Evolutionary conservation across 2,797 vertebrate species (phyloP).

Genomic region (Brotula barbata): DNA sequence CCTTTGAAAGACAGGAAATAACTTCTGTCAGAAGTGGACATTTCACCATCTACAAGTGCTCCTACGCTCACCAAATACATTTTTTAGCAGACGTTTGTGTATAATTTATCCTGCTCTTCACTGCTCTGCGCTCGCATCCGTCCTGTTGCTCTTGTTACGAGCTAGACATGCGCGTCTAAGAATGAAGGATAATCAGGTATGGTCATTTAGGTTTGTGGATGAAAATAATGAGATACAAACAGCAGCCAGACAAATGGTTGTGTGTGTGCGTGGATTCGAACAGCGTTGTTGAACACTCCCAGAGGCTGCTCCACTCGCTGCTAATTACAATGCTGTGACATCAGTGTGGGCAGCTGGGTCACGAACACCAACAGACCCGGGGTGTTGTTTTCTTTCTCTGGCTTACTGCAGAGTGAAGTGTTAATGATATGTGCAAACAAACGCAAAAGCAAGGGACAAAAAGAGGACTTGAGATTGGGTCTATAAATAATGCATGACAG

Average conservation of each 20-base stretch:
- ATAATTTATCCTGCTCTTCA: constrained; percentile 5
- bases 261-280: constrained; percentile 47
- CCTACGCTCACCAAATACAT: constrained; percentile 1
- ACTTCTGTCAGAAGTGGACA: constrained; percentile 34
- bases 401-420: constrained; percentile 35
- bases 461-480: constrained; percentile 37
- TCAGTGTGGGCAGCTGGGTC: constrained; percentile 65
- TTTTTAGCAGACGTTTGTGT: constrained; percentile 21
- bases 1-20: constrained; percentile 37
- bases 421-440: constrained; percentile 69
- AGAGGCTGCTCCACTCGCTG: constrained; percentile 55
- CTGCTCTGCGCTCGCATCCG: background rate
- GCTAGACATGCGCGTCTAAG: constrained; percentile 42
- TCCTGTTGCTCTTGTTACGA: constrained; percentile 22
- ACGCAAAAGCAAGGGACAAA: constrained; percentile 54
- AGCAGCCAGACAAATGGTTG: constrained; percentile 47
- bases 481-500: constrained; percentile 60
- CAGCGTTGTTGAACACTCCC: constrained; percentile 40
- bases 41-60: constrained; percentile 38
- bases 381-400: constrained; percentile 50
- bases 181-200: constrained; percentile 55
- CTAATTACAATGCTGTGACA: constrained; percentile 73
- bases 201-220: constrained; percentile 58
- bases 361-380: constrained; percentile 59
- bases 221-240: constrained; percentile 66